phyloP scores from a whole-genome alignment of 2,113 vertebrate species.

The Talpa occidentalis region DNA sequence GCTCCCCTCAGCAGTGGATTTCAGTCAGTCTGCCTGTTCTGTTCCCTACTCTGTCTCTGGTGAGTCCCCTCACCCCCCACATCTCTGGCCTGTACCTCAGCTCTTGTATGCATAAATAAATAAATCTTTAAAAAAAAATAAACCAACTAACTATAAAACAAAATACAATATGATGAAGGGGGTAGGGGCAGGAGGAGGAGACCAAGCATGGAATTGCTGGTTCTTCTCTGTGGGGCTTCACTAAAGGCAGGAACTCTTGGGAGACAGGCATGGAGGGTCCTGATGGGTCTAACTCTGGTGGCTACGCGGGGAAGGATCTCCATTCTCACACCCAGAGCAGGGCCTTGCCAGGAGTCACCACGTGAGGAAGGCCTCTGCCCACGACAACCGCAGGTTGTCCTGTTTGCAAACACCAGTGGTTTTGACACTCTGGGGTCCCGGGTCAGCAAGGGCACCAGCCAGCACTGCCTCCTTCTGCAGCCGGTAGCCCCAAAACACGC shows the following conservation, averaged over 20 bases:
- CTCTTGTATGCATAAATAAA: no score
- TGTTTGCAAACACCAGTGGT: not conserved
- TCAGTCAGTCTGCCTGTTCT: no score
- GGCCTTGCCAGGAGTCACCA: accelerated
- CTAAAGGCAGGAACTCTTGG: accelerated
- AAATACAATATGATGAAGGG: not conserved
- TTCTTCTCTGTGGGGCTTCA: not conserved
- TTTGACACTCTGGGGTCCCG: accelerated
- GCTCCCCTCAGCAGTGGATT: no score
- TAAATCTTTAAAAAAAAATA: constrained; percentile 14
- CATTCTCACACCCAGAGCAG: accelerated
- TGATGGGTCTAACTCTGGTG: not conserved
- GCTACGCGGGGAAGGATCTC: accelerated
- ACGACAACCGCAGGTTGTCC: not conserved
- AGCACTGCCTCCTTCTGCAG: accelerated
- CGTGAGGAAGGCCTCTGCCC: accelerated
- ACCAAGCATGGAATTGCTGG: not conserved
- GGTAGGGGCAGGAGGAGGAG: not conserved
- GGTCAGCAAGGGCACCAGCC: not conserved
- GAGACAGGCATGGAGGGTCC: accelerated
- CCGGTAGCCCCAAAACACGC: accelerated
- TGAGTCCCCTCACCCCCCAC: no score
- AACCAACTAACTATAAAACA: not conserved
- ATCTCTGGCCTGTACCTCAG: no score
- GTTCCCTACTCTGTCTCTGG: no score